A percentile compares a stretch with the other conserved stretches of the same genome.
phyloP scores from a whole-genome alignment of 2,797 vertebrate species.

The Rallus crepitans region DNA sequence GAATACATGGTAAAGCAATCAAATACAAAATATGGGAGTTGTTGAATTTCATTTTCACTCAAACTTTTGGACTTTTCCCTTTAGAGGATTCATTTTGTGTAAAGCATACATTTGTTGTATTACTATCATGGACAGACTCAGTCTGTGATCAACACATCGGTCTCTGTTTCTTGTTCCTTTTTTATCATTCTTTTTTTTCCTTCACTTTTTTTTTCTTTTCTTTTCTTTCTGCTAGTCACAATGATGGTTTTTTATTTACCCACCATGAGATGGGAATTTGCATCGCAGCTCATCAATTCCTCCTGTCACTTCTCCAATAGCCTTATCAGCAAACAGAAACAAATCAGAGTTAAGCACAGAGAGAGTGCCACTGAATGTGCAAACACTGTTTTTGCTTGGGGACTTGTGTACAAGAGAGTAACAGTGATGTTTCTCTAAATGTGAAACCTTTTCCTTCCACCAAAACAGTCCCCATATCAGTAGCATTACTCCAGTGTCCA shows the following conservation, averaged over 20 bases:
- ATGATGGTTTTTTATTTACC: not conserved
- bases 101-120: not conserved
- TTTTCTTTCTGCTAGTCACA: not conserved
- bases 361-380: not conserved
- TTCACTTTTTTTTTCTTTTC: no score
- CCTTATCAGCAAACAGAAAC: conserved; percentile 24
- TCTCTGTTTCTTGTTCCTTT: not conserved
- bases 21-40: conserved; percentile 12
- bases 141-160: not conserved
- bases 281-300: conserved; percentile 9
- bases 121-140: not conserved
- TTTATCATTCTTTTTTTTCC: not conserved
- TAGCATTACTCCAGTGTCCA: not conserved
- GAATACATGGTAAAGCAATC: conserved; percentile 54
- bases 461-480: not conserved
- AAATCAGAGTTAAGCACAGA: not conserved
- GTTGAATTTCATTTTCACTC: conserved; percentile 42
- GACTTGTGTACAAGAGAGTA: not conserved
- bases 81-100: not conserved
- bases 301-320: not conserved
- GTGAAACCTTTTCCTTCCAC: not conserved
- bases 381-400: not conserved
- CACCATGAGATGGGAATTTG: not conserved
- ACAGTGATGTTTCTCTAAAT: not conserved
- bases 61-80: conserved; percentile 1